Evolutionary conservation across 1,140 invertebrate species (phyloP), one percentile per base, ranked within the genome.

Genomic region (Cheumatopsyche charites): DNA sequence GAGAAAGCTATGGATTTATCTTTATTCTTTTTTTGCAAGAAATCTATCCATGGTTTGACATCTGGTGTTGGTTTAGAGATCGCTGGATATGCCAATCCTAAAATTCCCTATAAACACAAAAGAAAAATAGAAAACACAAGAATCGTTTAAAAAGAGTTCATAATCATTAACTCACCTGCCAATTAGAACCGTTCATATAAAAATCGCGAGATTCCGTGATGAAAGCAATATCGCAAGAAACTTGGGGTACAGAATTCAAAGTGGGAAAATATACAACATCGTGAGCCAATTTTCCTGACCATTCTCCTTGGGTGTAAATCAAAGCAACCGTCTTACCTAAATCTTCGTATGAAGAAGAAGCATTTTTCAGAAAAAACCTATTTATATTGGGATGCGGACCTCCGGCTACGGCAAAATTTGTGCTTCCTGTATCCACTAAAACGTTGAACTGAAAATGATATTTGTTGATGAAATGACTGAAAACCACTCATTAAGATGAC

Each of bases 1-100:
- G 75, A 76, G 47, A 76, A 76, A 1, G 75, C 75, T 17, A 76
- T 76, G 19, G 75, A 71, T 49, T 73, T 73, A 55, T 76, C 73
- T 42, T 75, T 75, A 47, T 73, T 75, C 21, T 73, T 73, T 62
- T 55, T 72, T 67, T 76, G 75, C 13, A 76, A 52, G n/a, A 62
- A 76, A 52, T 76, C 75, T 42, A 76, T 76, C 75, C 75, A 76
- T 5, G 75, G 69, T 58, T 52, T 49, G 19, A 76, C 71, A 21
- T 45, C 63, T 41, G 75, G 67, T 0, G 72, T 66, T 1, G 75
- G 75, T 29, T 63, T 65, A 21, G 75, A 62, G 45, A 76, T 72
- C n/a, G 71, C 67, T 11, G 75, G 75, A 62, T 75, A 76, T 0
- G 75, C 75, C 36, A 76, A 26, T 7, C 75, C 75, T 23, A 76